Conservation (phyloP, 2,797 vertebrate genomes). For the Sebastolobus altivelis region DNA sequence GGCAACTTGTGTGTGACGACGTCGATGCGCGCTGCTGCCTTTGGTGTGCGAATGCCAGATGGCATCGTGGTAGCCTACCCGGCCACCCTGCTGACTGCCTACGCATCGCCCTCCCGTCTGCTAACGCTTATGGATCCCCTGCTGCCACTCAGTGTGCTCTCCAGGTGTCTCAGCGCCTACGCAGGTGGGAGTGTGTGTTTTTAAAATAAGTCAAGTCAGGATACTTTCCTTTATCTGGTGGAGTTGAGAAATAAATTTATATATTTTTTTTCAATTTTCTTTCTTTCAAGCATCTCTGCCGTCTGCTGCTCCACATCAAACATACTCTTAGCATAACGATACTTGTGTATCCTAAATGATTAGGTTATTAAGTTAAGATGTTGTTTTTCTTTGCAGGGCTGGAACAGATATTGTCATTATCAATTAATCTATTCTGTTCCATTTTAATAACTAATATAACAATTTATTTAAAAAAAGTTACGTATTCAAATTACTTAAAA, state of each 20-base stretch:
- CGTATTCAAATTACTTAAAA: not conserved
- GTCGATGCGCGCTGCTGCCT: slow-evolving; percentile 89
- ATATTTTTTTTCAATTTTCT: not conserved
- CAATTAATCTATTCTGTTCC: not conserved
- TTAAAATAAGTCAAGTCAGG: slow-evolving; percentile 2
- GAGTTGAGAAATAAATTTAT: slow-evolving; percentile 5
- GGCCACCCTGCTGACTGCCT: slow-evolving; percentile 88
- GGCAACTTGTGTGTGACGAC: slow-evolving; percentile 92
- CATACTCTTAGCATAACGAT: not conserved
- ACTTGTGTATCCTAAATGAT: not conserved
- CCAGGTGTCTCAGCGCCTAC: slow-evolving; percentile 92
- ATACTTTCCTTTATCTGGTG: not conserved
- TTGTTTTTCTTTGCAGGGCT: not conserved
- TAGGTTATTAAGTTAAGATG: not conserved
- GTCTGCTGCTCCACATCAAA: slow-evolving; percentile 1
- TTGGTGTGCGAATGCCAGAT: slow-evolving; percentile 90
- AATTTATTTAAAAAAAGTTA: not conserved
- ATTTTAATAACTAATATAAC: not conserved
- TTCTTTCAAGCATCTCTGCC: not conserved
- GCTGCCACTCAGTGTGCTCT: slow-evolving; percentile 92
- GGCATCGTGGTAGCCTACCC: slow-evolving; percentile 92
- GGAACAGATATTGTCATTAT: not conserved
- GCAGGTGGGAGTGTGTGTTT: slow-evolving; percentile 80
- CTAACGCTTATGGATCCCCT: slow-evolving; percentile 93
- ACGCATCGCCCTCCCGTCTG: slow-evolving; percentile 92